Conservation (phyloP, 2,113 vertebrate genomes). For the Salvelinus alpinus region DNA sequence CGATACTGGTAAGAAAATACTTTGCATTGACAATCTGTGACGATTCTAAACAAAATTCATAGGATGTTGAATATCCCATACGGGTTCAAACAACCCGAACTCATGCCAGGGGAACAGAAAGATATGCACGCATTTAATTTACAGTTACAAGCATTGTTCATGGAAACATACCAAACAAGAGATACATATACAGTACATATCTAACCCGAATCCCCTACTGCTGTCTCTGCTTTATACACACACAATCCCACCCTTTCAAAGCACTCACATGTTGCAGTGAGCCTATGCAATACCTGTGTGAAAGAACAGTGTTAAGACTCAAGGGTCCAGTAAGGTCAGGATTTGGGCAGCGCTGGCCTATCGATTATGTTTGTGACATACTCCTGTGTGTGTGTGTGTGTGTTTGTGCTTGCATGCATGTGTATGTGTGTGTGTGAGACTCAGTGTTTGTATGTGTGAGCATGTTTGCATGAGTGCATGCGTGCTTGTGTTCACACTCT, state of each 20-base stretch:
- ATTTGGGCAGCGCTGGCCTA: too few relatives aligned
- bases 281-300: too few relatives aligned
- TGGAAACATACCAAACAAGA: not conserved
- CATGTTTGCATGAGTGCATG: not conserved
- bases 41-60: not conserved
- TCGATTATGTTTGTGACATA: too few relatives aligned
- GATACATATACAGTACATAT: too few relatives aligned
- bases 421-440: not conserved
- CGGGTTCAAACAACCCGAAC: not conserved
- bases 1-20: not conserved
- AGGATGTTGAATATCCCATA: not conserved
- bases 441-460: too few relatives aligned
- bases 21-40: conserved; percentile 6
- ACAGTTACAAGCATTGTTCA: conserved; percentile 30
- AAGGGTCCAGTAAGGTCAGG: too few relatives aligned
- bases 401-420: conserved; percentile 3
- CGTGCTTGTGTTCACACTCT: not conserved
- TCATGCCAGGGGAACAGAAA: not conserved
- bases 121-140: conserved; percentile 1
- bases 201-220: not conserved
- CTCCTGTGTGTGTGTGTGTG: not conserved
- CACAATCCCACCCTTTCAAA: not conserved
- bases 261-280: not conserved
- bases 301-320: too few relatives aligned
- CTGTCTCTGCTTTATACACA: not conserved